These are phyloP conservation scores for Oenanthe oenanthe DNA, from an alignment of 2,113 vertebrate genomes.

Conservation along the genomic window DNA sequence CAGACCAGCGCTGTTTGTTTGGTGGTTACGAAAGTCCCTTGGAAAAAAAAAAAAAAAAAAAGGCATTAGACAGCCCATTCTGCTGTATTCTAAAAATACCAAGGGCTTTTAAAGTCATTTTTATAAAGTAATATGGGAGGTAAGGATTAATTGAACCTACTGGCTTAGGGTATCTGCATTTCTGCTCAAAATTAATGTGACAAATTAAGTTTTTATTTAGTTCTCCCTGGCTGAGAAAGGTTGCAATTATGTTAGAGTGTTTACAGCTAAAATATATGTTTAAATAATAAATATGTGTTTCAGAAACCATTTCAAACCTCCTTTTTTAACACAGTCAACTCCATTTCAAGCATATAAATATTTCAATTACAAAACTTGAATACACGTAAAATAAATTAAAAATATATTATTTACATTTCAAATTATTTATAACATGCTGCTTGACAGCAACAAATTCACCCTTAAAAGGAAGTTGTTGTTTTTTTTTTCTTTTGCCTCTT, in stretches of 20 bases:
- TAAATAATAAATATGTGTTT: constrained; percentile 73
- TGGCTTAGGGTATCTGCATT: constrained; percentile 54
- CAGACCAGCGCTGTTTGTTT: not conserved
- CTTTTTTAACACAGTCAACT: constrained; percentile 68
- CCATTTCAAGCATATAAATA: constrained; percentile 71
- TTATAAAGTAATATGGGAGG: constrained; percentile 14
- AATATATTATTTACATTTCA: constrained; percentile 67
- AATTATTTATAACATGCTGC: constrained; percentile 60
- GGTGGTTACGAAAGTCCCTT: not conserved
- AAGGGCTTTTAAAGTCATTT: constrained; percentile 16
- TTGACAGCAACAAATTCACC: constrained; percentile 37
- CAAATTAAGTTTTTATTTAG: constrained; percentile 72
- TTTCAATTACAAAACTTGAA: constrained; percentile 71
- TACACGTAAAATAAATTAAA: constrained; percentile 71
- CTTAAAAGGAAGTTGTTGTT: not conserved
- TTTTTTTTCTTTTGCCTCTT: not conserved
- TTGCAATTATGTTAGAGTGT: constrained; percentile 71
- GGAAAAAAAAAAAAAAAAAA: not conserved
- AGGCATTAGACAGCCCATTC: not conserved
- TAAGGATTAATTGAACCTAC: constrained; percentile 60
- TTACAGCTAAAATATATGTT: constrained; percentile 69
- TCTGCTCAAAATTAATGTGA: constrained; percentile 64
- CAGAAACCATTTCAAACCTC: constrained; percentile 65
- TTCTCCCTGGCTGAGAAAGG: constrained; percentile 65
- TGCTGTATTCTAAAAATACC: constrained; percentile 28